These are phyloP conservation scores for Lepisosteus oculatus DNA, from an alignment of 2,113 vertebrate genomes.

Conservation along the genomic window DNA sequence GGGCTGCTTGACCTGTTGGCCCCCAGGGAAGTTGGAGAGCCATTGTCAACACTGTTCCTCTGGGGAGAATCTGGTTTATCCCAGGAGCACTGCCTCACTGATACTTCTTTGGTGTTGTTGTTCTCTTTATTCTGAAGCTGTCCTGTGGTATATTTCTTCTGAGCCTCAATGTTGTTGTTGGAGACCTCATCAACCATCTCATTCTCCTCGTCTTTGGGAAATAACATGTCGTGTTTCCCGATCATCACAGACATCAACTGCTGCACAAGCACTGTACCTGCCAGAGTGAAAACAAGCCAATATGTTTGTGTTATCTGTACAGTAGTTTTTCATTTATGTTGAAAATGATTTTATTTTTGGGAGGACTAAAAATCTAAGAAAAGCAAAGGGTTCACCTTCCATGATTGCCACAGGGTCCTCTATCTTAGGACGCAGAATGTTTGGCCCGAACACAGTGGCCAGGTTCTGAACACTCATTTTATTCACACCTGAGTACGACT, in stretches of 20 bases:
- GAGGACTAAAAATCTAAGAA: background rate
- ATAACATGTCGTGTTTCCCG: slow-evolving; percentile 80
- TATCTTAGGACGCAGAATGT: slow-evolving; percentile 89
- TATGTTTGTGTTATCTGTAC: too few species aligned
- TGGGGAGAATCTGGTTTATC: slow-evolving; percentile 77
- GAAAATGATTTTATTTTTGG: too few species aligned
- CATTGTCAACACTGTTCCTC: slow-evolving; percentile 66
- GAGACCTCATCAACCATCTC: slow-evolving; percentile 60
- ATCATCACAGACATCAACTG: slow-evolving; percentile 96
- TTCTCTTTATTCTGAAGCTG: slow-evolving; percentile 84
- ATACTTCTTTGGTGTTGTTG: slow-evolving; percentile 70
- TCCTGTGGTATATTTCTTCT: slow-evolving; percentile 54
- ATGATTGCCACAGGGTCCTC: slow-evolving; percentile 95
- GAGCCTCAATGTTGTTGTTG: slow-evolving; percentile 83
- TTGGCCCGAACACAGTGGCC: slow-evolving; percentile 94
- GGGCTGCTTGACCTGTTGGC: slow-evolving; percentile 77
- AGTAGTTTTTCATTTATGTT: too few species aligned
- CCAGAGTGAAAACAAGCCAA: slow-evolving; percentile 16
- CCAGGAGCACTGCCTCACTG: slow-evolving; percentile 79
- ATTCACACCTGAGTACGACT: slow-evolving; percentile 91
- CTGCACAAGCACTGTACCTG: slow-evolving; percentile 91
- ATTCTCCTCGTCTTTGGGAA: slow-evolving; percentile 73
- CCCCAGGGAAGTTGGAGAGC: slow-evolving; percentile 58
- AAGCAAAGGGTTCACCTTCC: slow-evolving; percentile 75
- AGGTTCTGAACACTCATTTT: slow-evolving; percentile 98